phyloP scores from a whole-genome alignment of 2,113 vertebrate species.

The Uropsilus gracilis region DNA sequence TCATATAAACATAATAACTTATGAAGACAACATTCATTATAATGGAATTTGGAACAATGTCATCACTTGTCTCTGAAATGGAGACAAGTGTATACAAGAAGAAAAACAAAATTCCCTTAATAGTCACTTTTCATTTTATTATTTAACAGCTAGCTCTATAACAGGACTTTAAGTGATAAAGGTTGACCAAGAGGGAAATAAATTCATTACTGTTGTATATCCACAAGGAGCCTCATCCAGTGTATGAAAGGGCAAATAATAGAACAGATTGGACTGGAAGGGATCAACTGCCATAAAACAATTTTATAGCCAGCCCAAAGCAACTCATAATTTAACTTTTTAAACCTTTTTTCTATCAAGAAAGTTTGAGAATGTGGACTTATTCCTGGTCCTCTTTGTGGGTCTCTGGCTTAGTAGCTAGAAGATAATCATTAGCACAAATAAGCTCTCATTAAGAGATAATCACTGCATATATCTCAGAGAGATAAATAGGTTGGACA shows the following conservation, averaged over 20 bases:
- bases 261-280: neutral
- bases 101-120: neutral
- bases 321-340: neutral
- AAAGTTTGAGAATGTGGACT: neutral
- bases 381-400: too few relatives aligned
- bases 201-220: neutral
- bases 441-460: neutral
- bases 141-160: neutral
- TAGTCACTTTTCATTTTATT: neutral
- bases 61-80: neutral
- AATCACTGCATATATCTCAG: neutral
- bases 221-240: neutral
- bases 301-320: neutral
- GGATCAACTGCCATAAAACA: neutral
- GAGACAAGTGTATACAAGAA: neutral
- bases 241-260: neutral
- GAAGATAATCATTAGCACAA: neutral
- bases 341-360: neutral
- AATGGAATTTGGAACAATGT: neutral
- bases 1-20: neutral
- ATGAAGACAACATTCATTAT: neutral
- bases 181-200: neutral
- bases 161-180: neutral
- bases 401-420: neutral
- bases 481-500: neutral